Base-by-base conservation (phyloP, 2,797 vertebrate species). In the Florisuga fusca region DNA sequence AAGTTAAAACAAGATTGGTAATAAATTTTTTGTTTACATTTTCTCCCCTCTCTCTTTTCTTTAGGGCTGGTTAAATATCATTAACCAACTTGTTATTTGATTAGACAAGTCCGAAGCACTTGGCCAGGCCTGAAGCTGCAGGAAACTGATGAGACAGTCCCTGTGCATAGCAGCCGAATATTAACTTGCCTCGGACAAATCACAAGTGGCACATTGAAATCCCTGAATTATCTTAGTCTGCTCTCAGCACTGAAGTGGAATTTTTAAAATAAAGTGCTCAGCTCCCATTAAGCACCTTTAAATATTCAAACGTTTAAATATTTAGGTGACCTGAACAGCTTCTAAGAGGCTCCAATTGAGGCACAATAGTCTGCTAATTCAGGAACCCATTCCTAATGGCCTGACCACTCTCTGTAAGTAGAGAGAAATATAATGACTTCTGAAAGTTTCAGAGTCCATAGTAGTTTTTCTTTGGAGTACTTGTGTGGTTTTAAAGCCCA, bases 251-350 rank as follows among this genome's bases (percentile, higher is more conserved):
- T 72, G 10, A 89, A 85, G 64, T 75, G 41, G 43, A 79, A 87
- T 87, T 41, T 41, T 41, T 22, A 21, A 1, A 61, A 50, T 25
- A 51, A 48, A 48, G 22, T 15, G 58, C 21, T 72, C 58, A 75
- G 22, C 13, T 88, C 31, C 82, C 87, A 91, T 91, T 91, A 93
- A 93, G 55, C 16, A 71, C 14, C 10, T 92, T 94, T 78, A 94
- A 94, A 86, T 93, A 94, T 94, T 96, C 50, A 95, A 92, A 91
- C 12, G 15, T 88, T 94, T 86, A 94, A 95, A 94, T 78, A 94
- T 94, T 93, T 94, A 91, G 54, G 29, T 86, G 73, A 78, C 54
- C 82, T 81, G 31, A 86, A 78, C 46, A 78, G 34, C 55, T 81
- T 94, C 55, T 84, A 87, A 78, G 67, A 89, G 26, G 26, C 38